A percentile compares a stretch with the other conserved stretches of the same genome.
These are phyloP conservation scores for Tenthredo notha DNA, from an alignment of 2,888 invertebrate species.

Conservation along the genomic window DNA sequence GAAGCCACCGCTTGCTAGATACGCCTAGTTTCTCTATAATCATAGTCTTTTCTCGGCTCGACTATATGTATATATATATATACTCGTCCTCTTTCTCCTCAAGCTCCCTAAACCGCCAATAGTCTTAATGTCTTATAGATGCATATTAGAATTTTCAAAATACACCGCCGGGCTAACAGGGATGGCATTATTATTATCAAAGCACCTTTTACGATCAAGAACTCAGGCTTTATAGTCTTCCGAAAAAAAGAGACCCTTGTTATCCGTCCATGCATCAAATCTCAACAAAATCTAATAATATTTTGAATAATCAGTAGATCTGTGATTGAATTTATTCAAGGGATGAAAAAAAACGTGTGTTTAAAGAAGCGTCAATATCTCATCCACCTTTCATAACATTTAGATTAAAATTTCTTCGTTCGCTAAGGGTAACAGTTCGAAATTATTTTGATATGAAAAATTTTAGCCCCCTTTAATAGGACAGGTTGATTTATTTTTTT, in stretches of 20 bases:
- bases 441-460: too few species aligned
- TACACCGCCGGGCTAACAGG: background rate
- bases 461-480: too few species aligned
- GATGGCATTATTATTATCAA: background rate
- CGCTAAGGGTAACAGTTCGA: too few species aligned
- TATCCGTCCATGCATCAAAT: background rate
- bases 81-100: background rate
- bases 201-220: background rate
- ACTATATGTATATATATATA: background rate
- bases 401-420: too few species aligned
- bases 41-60: constrained; percentile 33
- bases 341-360: too few species aligned
- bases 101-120: background rate
- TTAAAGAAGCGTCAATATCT: too few species aligned
- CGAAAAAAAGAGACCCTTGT: background rate
- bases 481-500: too few species aligned
- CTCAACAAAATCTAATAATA: background rate
- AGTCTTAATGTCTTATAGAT: background rate
- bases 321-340: too few species aligned
- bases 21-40: constrained; percentile 46
- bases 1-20: constrained; percentile 55
- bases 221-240: background rate
- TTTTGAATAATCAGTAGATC: background rate
- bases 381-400: too few species aligned
- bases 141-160: constrained; percentile 6